Evolutionary conservation across 2,797 vertebrate species (phyloP), one percentile per base, ranked within the genome.

Genomic region (Gobionotothen gibberifrons): DNA sequence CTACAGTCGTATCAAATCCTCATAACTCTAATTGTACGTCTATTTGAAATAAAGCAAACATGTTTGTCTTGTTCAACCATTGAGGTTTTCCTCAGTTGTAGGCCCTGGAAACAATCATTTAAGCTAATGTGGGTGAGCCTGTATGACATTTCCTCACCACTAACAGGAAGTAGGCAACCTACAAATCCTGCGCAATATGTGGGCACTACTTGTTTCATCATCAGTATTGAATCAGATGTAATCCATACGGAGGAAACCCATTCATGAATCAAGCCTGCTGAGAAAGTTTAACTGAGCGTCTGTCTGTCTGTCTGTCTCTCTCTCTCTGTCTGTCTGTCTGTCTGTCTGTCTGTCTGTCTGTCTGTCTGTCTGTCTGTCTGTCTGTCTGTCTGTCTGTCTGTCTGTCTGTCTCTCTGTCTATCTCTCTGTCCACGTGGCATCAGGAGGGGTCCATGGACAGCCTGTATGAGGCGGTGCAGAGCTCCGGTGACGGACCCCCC

Each of bases 391-490:
- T 21, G 2, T 32, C 29, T 32, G 0, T 32, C 3, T 32, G 69
- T 74, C 1, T 81, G 53, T 69, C 11, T 21, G 21, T 5, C 29
- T 32, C 0, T 32, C 3, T 32, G 69, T 74, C 1, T 81, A 53
- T 70, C 11, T 21, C 2, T 21, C 21, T 81, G 53, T 69, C 11
- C 46, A 43, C 70, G 16, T 69, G 83, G 22, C 26, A 54, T 40
- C 83, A 95, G 94, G 95, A 95, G 83, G 97, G 97, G 11, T 99
- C 97, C 10, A 96, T 96, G 94, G 97, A 98, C 85, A 98, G 95
- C 64, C 88, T 99, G 74, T 98, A 98, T 52, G 97, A 99, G 84
- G 96, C 93, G 0, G 95, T 96, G 74, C 93, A 95, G 90, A 90
- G 93, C 63, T 92, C 91, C 19, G 76, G 89, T 11, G 93, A 95